Evolutionary conservation across 2,888 invertebrate species (phyloP).

Genomic region (Calameuta filiformis): DNA sequence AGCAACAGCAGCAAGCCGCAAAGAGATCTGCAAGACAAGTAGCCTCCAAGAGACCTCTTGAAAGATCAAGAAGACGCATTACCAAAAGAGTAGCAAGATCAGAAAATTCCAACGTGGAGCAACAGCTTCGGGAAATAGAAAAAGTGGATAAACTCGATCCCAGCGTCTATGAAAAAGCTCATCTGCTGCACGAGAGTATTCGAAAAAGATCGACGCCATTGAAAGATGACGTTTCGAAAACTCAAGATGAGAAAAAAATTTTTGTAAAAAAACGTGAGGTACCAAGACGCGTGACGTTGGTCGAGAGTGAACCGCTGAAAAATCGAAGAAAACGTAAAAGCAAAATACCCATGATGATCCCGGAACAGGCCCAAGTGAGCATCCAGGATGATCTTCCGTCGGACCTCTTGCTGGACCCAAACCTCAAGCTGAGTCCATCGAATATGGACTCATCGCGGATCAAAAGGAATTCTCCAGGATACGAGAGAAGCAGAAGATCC

Average conservation of each 20-base stretch:
- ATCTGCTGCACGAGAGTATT: constrained; percentile 15
- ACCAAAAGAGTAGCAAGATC: background rate
- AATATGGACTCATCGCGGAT: background rate
- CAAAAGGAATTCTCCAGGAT: background rate
- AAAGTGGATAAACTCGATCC: constrained; percentile 11
- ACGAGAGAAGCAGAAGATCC: constrained; percentile 7
- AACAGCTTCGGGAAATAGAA: constrained; percentile 12
- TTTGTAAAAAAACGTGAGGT: constrained; percentile 28
- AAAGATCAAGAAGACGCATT: background rate
- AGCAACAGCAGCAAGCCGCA: background rate
- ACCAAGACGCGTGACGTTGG: constrained; percentile 27
- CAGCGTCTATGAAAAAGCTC: constrained; percentile 6
- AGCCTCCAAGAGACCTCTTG: background rate
- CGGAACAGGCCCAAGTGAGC: constrained; percentile 26
- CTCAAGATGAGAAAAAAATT: constrained; percentile 8
- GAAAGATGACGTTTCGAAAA: constrained; percentile 9
- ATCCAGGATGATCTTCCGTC: constrained; percentile 26
- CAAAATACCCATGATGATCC: constrained; percentile 23
- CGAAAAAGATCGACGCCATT: constrained; percentile 17
- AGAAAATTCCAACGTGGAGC: background rate
- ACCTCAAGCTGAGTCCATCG: constrained; percentile 21
- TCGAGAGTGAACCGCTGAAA: constrained; percentile 15
- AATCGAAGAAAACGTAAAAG: constrained; percentile 11
- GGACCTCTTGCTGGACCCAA: constrained; percentile 26
- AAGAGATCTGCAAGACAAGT: constrained; percentile 1